Percentiles rank a stretch among this genome's conserved stretches.
Evolutionary conservation across 2,888 invertebrate genomes (phyloP).

Genomic region (Vanessa cardui): DNA sequence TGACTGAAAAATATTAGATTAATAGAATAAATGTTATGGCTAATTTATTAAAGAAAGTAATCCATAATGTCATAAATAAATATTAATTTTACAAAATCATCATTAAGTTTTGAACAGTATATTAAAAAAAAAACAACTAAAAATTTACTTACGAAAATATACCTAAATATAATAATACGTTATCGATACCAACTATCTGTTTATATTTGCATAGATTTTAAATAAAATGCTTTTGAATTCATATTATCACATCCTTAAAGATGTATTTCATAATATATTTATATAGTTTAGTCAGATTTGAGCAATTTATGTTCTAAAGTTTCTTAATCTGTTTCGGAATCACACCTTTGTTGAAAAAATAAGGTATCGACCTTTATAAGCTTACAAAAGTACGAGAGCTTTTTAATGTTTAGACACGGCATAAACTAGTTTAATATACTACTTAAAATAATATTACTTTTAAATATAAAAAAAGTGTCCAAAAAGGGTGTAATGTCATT

Average conservation of each 20-base stretch:
- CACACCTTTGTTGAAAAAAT: conserved; percentile 79
- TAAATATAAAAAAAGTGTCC: too few relatives aligned
- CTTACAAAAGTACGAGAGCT: conserved; percentile 23
- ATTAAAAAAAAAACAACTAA: too few relatives aligned
- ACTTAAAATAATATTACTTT: not conserved
- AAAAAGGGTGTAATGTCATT: too few relatives aligned
- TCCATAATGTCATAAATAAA: too few relatives aligned
- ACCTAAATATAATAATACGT: not conserved
- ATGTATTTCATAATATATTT: conserved; percentile 19
- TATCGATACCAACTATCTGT: not conserved
- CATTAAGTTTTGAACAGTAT: too few relatives aligned
- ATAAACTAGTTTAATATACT: not conserved
- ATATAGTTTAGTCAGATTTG: conserved; percentile 26
- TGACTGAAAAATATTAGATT: too few relatives aligned
- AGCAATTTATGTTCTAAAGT: conserved; percentile 58
- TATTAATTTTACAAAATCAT: too few relatives aligned
- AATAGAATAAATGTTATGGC: too few relatives aligned
- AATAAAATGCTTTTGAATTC: conserved; percentile 19
- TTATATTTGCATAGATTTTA: conserved; percentile 16
- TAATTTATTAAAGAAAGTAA: too few relatives aligned
- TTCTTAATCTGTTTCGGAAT: conserved; percentile 69
- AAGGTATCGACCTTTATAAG: conserved; percentile 65
- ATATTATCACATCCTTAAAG: conserved; percentile 12
- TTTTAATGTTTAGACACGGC: conserved; percentile 21
- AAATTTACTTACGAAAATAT: not conserved